These are phyloP conservation scores for Alloscopus bannaensis DNA, from an alignment of 2,888 invertebrate genomes.

Conservation along the genomic window DNA sequence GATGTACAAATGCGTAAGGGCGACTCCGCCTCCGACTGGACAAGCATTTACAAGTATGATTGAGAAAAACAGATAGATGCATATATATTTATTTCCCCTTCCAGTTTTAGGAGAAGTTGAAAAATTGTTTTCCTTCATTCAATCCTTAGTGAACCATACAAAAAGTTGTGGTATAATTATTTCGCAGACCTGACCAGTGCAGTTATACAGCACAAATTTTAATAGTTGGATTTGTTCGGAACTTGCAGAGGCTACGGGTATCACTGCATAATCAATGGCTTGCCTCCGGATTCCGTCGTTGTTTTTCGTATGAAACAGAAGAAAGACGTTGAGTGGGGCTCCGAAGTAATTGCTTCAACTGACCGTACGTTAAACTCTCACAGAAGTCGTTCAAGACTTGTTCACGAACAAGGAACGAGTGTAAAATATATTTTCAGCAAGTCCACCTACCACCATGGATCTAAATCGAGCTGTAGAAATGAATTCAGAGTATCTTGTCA, in stretches of 20 bases:
- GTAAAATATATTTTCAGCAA: constrained; percentile 50
- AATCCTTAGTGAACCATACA: too few species aligned
- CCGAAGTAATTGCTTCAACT: constrained; percentile 62
- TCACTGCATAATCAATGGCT: constrained; percentile 52
- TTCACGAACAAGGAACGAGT: too few species aligned
- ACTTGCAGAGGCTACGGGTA: constrained; percentile 53
- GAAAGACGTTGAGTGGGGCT: constrained; percentile 64
- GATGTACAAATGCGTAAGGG: constrained; percentile 64
- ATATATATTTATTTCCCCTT: not conserved
- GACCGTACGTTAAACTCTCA: constrained; percentile 53
- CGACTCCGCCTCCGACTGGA: constrained; percentile 41
- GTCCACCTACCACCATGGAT: constrained; percentile 65
- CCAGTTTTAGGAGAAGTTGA: too few species aligned
- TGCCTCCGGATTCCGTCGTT: constrained; percentile 61
- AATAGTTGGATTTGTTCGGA: not conserved
- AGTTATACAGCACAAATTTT: not conserved
- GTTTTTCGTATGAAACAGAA: constrained; percentile 64
- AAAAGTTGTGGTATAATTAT: not conserved
- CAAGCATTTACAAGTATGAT: constrained; percentile 58
- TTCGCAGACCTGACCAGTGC: not conserved
- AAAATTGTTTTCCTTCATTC: too few species aligned
- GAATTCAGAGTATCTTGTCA: constrained; percentile 65
- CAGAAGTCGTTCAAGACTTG: too few species aligned
- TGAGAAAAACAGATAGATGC: too few species aligned
- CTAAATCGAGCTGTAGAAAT: constrained; percentile 66